Conservation (phyloP, 92 coral and sea anemone genomes). For the Chrysogorgia sp. region DNA sequence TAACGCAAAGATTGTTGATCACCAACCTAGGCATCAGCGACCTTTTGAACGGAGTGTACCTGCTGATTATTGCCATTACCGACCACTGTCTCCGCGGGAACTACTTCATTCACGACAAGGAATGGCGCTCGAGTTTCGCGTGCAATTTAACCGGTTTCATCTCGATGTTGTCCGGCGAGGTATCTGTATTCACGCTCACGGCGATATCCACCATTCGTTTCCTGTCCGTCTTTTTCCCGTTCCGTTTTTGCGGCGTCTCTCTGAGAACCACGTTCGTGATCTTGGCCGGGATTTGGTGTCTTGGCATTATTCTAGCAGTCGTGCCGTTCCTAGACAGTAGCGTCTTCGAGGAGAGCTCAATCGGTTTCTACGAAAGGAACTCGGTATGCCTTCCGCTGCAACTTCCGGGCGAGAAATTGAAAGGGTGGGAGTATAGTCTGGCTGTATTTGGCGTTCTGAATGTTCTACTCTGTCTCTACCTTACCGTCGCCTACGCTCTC, state of each 20-base stretch:
- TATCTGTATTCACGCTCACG: neutral
- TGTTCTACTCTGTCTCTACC: neutral
- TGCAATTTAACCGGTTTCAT: neutral
- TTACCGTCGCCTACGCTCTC: neutral
- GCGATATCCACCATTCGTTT: neutral
- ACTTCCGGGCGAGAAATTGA: neutral
- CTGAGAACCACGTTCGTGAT: neutral
- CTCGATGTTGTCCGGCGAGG: conserved; percentile 3
- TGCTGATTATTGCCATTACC: neutral
- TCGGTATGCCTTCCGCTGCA: conserved; percentile 7
- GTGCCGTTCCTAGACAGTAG: neutral
- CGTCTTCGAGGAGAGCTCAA: neutral
- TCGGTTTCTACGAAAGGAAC: neutral
- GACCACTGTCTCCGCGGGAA: neutral
- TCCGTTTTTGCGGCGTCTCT: neutral
- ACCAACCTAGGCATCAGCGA: neutral
- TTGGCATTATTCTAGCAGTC: neutral
- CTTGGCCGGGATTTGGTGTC: neutral
- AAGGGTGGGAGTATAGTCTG: neutral
- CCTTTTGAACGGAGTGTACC: neutral
- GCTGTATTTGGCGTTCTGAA: neutral
- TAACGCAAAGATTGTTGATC: neutral
- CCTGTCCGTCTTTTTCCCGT: neutral
- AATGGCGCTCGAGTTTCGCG: neutral
- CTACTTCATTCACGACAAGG: neutral